These are phyloP conservation scores for Tyto alba DNA, from an alignment of 2,113 vertebrate genomes.

Conservation along the genomic window DNA sequence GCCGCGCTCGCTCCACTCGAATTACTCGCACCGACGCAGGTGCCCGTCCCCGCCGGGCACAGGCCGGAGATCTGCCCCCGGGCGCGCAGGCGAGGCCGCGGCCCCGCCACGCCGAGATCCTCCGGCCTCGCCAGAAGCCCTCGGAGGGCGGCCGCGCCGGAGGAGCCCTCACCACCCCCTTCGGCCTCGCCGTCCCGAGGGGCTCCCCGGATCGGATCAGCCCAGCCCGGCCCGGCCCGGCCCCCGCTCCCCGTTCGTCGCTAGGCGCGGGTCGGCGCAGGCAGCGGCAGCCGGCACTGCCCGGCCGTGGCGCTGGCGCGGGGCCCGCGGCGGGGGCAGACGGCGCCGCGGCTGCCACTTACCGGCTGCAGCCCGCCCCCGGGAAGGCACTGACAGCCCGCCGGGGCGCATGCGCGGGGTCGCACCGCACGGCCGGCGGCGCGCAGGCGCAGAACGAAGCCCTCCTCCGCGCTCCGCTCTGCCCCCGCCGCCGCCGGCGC, in stretches of 20 bases:
- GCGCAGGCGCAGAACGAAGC: neutral
- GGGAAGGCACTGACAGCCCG: neutral
- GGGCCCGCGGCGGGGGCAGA: neutral
- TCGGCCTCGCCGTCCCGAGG: neutral
- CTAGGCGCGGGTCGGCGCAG: too few relatives aligned
- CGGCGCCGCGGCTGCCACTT: neutral
- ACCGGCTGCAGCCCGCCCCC: neutral
- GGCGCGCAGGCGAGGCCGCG: neutral
- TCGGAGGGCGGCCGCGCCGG: neutral
- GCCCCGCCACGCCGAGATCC: neutral
- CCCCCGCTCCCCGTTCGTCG: neutral
- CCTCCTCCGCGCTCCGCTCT: too few relatives aligned
- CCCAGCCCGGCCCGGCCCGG: neutral
- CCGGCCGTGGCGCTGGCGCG: neutral
- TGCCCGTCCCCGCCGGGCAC: neutral
- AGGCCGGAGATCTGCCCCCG: neutral
- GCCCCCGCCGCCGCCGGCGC: rapidly evolving
- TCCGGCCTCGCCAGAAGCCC: neutral
- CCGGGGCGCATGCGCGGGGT: neutral
- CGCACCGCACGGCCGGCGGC: neutral
- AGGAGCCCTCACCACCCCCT: neutral
- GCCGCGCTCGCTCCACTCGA: neutral
- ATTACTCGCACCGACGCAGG: neutral
- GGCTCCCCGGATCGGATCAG: neutral
- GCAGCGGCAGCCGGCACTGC: rapidly evolving